These are phyloP conservation scores for Etheostoma perlongum DNA, from an alignment of 2,797 vertebrate species.

Conservation along the genomic window DNA sequence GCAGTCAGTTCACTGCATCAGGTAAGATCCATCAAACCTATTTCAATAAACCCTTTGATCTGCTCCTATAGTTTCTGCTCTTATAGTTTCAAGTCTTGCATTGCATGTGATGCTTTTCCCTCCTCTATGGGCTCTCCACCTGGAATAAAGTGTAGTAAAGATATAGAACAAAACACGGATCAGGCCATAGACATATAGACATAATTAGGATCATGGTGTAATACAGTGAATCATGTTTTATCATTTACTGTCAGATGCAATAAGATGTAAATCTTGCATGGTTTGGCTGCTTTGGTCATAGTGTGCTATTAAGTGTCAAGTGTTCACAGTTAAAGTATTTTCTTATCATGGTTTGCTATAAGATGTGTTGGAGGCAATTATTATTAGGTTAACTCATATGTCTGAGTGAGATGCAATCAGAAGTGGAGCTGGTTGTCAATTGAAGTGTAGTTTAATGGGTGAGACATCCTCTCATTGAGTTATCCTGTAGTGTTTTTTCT, in stretches of 20 bases:
- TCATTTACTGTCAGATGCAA: slow-evolving; percentile 19
- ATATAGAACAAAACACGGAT: slow-evolving; percentile 58
- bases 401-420: slow-evolving; percentile 14
- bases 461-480: slow-evolving; percentile 22
- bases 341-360: slow-evolving; percentile 8
- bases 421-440: slow-evolving; percentile 18
- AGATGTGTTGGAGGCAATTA: slow-evolving; percentile 18
- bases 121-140: slow-evolving; percentile 58
- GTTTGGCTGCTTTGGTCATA: slow-evolving; percentile 30
- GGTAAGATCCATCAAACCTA: slow-evolving; percentile 86
- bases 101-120: slow-evolving; percentile 50
- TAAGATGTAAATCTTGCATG: slow-evolving; percentile 2
- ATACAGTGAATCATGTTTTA: slow-evolving; percentile 25
- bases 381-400: slow-evolving; percentile 17
- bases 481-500: neutral
- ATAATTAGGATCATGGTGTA: slow-evolving; percentile 30
- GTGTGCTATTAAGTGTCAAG: slow-evolving; percentile 22
- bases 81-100: slow-evolving; percentile 46
- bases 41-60: slow-evolving; percentile 38
- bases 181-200: slow-evolving; percentile 42
- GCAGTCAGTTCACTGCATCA: slow-evolving; percentile 97
- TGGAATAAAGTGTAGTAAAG: slow-evolving; percentile 63
- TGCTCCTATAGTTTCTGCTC: slow-evolving; percentile 35
- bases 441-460: slow-evolving; percentile 10
- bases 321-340: slow-evolving; percentile 4